A percentile compares a stretch with the other conserved stretches of the same genome.
Conservation (phyloP, 2,797 vertebrate species). For the Clarias laeviceps region DNA sequence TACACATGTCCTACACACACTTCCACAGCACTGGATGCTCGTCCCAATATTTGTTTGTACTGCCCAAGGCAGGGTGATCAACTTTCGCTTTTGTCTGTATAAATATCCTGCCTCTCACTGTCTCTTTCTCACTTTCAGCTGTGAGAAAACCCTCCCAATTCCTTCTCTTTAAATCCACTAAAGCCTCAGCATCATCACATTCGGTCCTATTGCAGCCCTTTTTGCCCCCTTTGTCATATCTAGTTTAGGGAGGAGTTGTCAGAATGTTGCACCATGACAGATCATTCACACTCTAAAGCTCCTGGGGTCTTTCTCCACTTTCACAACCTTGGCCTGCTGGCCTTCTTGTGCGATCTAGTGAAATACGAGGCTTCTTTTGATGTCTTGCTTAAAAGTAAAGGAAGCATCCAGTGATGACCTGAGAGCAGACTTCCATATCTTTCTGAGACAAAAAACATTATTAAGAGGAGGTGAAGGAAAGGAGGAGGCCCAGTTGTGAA, state of each 20-base stretch:
- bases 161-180: not conserved
- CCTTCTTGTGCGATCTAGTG: constrained; percentile 22
- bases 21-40: constrained; percentile 10
- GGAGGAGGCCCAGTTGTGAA: constrained; percentile 18
- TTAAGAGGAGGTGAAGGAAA: not conserved
- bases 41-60: constrained; percentile 39
- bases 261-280: not conserved
- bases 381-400: constrained; percentile 50
- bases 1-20: not conserved
- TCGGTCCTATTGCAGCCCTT: constrained; percentile 1
- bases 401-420: constrained; percentile 48
- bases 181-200: constrained; percentile 1
- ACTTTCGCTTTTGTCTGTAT: constrained; percentile 19
- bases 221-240: constrained; percentile 12
- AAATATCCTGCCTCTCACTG: constrained; percentile 23
- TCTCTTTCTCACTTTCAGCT: not conserved
- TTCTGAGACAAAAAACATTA: not conserved
- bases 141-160: not conserved
- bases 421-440: constrained; percentile 35
- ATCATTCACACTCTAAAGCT: constrained; percentile 1
- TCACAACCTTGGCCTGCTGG: constrained; percentile 8
- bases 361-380: constrained; percentile 50
- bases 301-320: constrained; percentile 31
- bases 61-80: constrained; percentile 20
- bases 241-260: constrained; percentile 17